Conservation (phyloP, 2,797 vertebrate genomes). For the Arnoldichthys spilopterus region DNA sequence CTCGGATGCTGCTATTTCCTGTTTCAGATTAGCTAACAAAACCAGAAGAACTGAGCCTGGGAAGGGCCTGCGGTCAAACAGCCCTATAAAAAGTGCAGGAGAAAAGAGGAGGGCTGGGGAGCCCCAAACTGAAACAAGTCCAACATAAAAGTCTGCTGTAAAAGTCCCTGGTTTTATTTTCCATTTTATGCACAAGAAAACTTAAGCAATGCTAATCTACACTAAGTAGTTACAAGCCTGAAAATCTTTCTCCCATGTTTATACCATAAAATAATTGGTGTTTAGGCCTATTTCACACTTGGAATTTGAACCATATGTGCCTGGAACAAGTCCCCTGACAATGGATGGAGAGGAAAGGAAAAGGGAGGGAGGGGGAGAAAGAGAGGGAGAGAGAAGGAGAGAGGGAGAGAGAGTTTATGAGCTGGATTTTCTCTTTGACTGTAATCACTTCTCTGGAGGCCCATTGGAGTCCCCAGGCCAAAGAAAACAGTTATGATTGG, state of each 20-base stretch:
- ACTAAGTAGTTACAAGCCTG: slow-evolving; percentile 67
- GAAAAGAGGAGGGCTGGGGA: slow-evolving; percentile 46
- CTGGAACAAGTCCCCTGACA: slow-evolving; percentile 58
- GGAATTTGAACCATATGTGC: slow-evolving; percentile 73
- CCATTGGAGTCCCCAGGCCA: slow-evolving; percentile 64
- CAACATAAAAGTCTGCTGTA: slow-evolving; percentile 57
- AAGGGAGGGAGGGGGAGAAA: slow-evolving; percentile 8
- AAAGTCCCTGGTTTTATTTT: slow-evolving; percentile 51
- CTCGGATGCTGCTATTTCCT: slow-evolving; percentile 79
- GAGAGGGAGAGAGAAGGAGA: slow-evolving; percentile 21
- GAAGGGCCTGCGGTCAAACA: slow-evolving; percentile 61
- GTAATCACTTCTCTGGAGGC: slow-evolving; percentile 68
- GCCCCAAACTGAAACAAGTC: slow-evolving; percentile 58
- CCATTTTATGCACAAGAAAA: slow-evolving; percentile 68
- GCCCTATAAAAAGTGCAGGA: slow-evolving; percentile 75
- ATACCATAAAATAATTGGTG: slow-evolving; percentile 74
- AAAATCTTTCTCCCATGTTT: slow-evolving; percentile 73
- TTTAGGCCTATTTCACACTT: slow-evolving; percentile 70
- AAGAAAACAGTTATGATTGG: slow-evolving; percentile 71
- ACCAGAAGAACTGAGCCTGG: slow-evolving; percentile 68
- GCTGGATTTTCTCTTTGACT: slow-evolving; percentile 64
- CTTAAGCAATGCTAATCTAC: slow-evolving; percentile 69
- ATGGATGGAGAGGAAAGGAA: slow-evolving; percentile 40
- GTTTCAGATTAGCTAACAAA: slow-evolving; percentile 76
- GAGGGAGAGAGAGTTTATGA: slow-evolving; percentile 53